Evolutionary conservation across 2,888 invertebrate genomes (phyloP).

Genomic region (Pachycephus smyrnensis): DNA sequence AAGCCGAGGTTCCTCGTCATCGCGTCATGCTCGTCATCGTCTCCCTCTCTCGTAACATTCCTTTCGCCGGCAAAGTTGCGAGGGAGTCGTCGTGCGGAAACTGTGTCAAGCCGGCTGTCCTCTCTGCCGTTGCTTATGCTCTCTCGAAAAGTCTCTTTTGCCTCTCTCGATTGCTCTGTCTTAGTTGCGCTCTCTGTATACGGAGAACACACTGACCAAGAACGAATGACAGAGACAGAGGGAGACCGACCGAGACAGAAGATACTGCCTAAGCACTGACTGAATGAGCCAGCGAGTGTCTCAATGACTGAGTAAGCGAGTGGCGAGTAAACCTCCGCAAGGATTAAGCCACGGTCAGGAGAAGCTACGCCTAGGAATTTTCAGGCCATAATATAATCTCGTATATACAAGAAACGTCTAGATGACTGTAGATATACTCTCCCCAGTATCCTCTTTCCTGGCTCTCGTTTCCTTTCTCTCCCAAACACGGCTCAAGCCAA

Average conservation of each 20-base stretch:
- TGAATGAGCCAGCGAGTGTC: not conserved
- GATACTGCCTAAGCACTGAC: not conserved
- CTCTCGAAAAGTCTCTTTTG: constrained; percentile 16
- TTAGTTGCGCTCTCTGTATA: not conserved
- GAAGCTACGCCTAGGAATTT: not conserved
- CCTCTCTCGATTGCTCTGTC: not conserved
- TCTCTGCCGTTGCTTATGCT: constrained; percentile 14
- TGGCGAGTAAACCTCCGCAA: not conserved
- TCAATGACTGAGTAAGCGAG: not conserved
- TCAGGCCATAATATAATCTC: not conserved
- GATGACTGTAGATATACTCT: not conserved
- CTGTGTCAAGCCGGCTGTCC: constrained; percentile 27
- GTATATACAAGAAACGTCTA: not conserved
- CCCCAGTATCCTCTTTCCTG: not conserved
- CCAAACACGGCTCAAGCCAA: not conserved
- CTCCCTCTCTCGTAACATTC: constrained; percentile 53
- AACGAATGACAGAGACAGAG: not conserved
- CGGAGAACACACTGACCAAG: not conserved
- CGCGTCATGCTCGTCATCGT: constrained; percentile 13
- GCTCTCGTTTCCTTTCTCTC: not conserved
- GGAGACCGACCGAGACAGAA: not conserved
- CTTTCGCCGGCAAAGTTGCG: constrained; percentile 51
- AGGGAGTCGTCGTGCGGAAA: constrained; percentile 27
- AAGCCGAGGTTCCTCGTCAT: not conserved
- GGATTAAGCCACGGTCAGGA: not conserved